Evolutionary conservation across 35 echinoderm and acorn worm genomes (phyloP).

Genomic region (Ophioderma brevispina): DNA sequence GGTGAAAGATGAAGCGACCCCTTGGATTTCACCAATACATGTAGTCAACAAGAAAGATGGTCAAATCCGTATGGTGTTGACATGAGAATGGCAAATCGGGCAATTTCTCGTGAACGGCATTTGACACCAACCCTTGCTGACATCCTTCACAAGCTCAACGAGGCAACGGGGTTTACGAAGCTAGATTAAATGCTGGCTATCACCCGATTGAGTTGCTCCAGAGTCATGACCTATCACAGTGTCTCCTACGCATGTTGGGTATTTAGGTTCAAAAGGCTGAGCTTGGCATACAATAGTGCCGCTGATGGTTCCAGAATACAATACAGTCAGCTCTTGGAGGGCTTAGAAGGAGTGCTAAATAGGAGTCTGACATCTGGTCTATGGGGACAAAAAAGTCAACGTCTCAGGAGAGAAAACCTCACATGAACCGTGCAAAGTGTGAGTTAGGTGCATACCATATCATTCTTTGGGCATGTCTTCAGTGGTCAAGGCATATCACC

Average conservation of each 20-base stretch:
- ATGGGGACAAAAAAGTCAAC: constrained; percentile 27
- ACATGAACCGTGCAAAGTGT: constrained; percentile 53
- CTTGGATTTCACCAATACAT: no score
- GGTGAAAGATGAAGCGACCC: no score
- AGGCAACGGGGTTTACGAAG: constrained; percentile 49
- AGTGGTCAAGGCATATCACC: constrained; percentile 50
- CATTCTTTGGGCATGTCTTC: constrained; percentile 75
- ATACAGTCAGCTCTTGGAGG: constrained; percentile 23
- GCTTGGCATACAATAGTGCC: constrained; percentile 35
- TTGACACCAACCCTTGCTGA: constrained; percentile 54
- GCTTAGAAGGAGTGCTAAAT: constrained; percentile 49
- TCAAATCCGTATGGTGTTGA: no score
- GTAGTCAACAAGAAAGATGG: no score
- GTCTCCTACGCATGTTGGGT: constrained; percentile 50
- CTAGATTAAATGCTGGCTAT: constrained; percentile 60
- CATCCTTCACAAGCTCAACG: constrained; percentile 28
- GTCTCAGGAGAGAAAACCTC: constrained; percentile 51
- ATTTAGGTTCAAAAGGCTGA: constrained; percentile 54
- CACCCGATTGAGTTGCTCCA: constrained; percentile 22
- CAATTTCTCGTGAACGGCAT: constrained; percentile 32
- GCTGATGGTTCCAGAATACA: constrained; percentile 48
- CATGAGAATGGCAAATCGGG: constrained; percentile 32
- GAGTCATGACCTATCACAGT: constrained; percentile 35
- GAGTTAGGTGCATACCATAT: not conserved
- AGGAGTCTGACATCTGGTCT: constrained; percentile 69